Evolutionary conservation across 2,888 invertebrate species (phyloP).

Genomic region (Xestoiulus laeticollis): DNA sequence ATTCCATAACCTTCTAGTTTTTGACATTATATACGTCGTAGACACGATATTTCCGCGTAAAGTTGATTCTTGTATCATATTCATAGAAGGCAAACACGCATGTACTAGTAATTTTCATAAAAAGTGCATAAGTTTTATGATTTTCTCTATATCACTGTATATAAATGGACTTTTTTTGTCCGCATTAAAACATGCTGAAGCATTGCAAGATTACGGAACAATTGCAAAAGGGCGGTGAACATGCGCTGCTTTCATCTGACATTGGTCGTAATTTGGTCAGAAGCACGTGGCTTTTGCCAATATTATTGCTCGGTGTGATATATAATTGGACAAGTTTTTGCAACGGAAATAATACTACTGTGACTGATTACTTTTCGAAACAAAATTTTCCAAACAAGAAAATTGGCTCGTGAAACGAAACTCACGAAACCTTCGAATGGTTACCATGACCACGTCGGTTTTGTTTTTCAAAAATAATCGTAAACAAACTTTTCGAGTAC

Average conservation of each 20-base stretch:
- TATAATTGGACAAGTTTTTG: no score
- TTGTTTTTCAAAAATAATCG: no score
- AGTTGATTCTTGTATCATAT: constrained; percentile 20
- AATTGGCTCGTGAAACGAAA: no score
- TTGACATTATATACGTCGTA: neutral
- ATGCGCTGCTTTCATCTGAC: neutral
- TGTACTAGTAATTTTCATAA: neutral
- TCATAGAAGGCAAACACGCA: neutral
- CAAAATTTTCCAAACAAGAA: no score
- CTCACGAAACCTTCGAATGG: no score
- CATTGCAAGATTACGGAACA: no score
- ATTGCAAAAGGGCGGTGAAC: neutral
- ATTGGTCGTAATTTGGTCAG: neutral
- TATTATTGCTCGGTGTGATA: neutral
- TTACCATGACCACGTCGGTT: no score
- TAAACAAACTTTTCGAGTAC: no score
- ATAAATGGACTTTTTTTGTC: no score
- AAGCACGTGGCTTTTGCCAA: neutral
- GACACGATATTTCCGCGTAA: constrained; percentile 23
- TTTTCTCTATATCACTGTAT: neutral
- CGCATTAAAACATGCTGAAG: no score
- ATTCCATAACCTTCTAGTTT: neutral
- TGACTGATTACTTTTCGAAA: no score
- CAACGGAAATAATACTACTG: no score
- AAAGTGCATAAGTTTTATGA: neutral